Percentiles rank a stretch among this genome's conserved stretches.
phyloP scores from a whole-genome alignment of 2,888 invertebrate genomes.

The Clitarchus hookeri region DNA sequence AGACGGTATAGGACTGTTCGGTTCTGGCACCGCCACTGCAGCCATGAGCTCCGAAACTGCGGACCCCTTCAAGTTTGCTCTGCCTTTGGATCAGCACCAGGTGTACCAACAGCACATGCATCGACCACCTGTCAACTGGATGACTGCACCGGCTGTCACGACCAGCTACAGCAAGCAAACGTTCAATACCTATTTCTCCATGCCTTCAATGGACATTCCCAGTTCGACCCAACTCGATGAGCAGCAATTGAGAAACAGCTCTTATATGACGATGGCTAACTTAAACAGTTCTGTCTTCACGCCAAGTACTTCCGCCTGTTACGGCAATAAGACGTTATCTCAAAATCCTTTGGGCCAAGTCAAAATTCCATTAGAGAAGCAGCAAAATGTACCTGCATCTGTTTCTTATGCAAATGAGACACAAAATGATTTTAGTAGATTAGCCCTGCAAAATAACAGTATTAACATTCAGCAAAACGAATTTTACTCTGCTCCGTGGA shows the following conservation, averaged over 20 bases:
- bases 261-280: not conserved
- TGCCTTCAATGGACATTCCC: constrained; percentile 17
- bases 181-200: not conserved
- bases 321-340: constrained; percentile 25
- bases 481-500: constrained; percentile 52
- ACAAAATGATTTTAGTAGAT: not conserved
- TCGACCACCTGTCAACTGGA: constrained; percentile 64
- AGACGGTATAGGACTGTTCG: not conserved
- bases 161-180: not conserved
- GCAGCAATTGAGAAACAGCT: not conserved
- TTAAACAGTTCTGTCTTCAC: constrained; percentile 23
- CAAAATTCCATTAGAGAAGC: constrained; percentile 11
- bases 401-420: not conserved
- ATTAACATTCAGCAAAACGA: constrained; percentile 5
- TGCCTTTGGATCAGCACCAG: not conserved
- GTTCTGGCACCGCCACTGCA: not conserved
- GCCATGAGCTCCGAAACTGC: not conserved
- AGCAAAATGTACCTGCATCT: not conserved
- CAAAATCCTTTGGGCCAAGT: constrained; percentile 2
- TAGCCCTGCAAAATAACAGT: not conserved
- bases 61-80: not conserved
- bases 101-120: constrained; percentile 14
- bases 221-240: constrained; percentile 24
- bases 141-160: constrained; percentile 61
- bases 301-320: constrained; percentile 1